Evolutionary conservation across 2,797 vertebrate genomes (phyloP).

Genomic region (Phalloptychus januarius): DNA sequence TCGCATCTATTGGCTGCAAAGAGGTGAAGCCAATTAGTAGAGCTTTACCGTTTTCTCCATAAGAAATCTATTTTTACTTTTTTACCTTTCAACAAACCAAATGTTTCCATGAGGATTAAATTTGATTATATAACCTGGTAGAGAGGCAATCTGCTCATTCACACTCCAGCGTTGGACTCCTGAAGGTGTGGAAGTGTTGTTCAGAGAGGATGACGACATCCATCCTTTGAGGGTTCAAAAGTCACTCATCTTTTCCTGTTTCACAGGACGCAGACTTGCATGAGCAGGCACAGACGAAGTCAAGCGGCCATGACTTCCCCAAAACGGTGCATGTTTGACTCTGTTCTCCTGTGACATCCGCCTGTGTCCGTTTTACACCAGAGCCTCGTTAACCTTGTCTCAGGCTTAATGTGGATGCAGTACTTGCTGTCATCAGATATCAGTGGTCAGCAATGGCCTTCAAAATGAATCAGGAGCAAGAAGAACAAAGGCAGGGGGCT

Average conservation of each 20-base stretch:
- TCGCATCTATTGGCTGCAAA: constrained; percentile 54
- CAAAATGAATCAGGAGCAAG: constrained; percentile 6
- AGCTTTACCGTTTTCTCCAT: constrained; percentile 34
- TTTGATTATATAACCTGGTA: constrained; percentile 2
- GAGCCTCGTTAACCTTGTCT: constrained; percentile 59
- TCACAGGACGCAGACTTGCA: constrained; percentile 75
- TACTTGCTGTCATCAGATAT: constrained; percentile 23
- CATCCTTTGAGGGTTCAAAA: constrained; percentile 72
- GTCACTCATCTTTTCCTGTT: constrained; percentile 80
- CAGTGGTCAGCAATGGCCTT: constrained; percentile 19
- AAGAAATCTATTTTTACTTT: constrained; percentile 6
- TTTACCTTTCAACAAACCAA: constrained; percentile 22
- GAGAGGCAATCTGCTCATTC: constrained; percentile 29
- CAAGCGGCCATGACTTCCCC: constrained; percentile 59
- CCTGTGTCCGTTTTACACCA: constrained; percentile 48
- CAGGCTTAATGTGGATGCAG: constrained; percentile 38
- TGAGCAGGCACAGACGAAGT: constrained; percentile 51
- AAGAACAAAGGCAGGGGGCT: constrained; percentile 27
- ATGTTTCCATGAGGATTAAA: background rate
- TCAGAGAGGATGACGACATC: constrained; percentile 65
- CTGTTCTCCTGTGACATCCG: constrained; percentile 39
- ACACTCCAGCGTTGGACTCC: constrained; percentile 16
- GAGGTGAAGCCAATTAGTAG: constrained; percentile 40
- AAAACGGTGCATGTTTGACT: constrained; percentile 51
- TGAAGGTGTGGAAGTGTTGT: constrained; percentile 51